A percentile compares a stretch with the other conserved stretches of the same genome.
Conservation (phyloP, 2,888 invertebrate species). For the Hirtodrosophila alboralis region DNA sequence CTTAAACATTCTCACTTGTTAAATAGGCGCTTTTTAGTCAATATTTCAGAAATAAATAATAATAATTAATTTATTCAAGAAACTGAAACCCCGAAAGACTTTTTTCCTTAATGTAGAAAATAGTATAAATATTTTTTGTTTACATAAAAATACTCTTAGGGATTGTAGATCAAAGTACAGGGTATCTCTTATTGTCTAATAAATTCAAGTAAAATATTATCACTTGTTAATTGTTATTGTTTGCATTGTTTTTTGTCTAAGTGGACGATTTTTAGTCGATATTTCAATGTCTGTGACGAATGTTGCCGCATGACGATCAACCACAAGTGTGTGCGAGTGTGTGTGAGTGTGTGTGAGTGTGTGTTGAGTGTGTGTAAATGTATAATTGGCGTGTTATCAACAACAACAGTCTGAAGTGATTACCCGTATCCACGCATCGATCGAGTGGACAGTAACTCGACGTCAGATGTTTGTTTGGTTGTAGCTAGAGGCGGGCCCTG, state of each 20-base stretch:
- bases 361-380: constrained; percentile 10
- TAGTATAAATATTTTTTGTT: too few species aligned
- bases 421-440: constrained; percentile 41
- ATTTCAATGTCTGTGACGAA: constrained; percentile 42
- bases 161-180: too few species aligned
- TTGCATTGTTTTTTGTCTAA: constrained; percentile 19
- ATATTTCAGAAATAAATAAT: too few species aligned
- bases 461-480: constrained; percentile 10
- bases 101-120: too few species aligned
- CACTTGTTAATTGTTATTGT: not conserved
- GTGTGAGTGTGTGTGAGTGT: constrained; percentile 3
- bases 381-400: constrained; percentile 31
- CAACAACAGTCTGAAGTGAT: constrained; percentile 27
- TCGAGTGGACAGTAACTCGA: constrained; percentile 33
- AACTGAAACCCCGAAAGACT: too few species aligned
- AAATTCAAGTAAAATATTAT: not conserved
- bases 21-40: too few species aligned
- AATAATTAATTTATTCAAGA: too few species aligned
- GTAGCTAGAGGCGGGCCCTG: not conserved
- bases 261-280: constrained; percentile 52
- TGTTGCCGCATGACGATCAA: constrained; percentile 29
- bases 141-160: too few species aligned
- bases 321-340: constrained; percentile 4
- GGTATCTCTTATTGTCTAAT: too few species aligned
- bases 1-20: too few species aligned